These are phyloP conservation scores for Polypedilum pembai DNA, from an alignment of 1,140 invertebrate genomes.

Conservation along the genomic window DNA sequence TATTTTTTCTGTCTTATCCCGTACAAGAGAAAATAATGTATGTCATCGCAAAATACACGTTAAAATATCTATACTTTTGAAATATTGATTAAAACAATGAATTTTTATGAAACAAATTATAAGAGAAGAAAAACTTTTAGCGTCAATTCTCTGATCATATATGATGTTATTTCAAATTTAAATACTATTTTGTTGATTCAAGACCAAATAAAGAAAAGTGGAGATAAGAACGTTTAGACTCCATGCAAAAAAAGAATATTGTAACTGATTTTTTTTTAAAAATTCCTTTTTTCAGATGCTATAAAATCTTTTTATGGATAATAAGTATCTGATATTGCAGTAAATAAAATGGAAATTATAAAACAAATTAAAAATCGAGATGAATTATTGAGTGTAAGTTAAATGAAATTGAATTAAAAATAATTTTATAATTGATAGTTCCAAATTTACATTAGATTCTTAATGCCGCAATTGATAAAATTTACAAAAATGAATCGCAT, in stretches of 20 bases:
- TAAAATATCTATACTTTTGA: background rate
- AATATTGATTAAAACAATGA: background rate
- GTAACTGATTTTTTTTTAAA: background rate
- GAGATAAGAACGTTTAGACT: background rate
- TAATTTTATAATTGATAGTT: background rate
- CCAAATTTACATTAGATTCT: background rate
- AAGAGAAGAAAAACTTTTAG: background rate
- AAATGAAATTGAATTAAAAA: too few relatives aligned
- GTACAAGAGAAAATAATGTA: background rate
- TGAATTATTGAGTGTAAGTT: background rate
- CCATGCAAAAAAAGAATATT: background rate
- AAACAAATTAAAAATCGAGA: background rate
- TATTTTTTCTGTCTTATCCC: background rate
- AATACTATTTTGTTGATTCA: background rate
- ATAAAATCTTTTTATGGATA: background rate
- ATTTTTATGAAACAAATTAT: background rate
- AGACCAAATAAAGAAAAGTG: constrained; percentile 8
- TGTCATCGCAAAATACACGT: background rate
- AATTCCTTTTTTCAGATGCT: background rate
- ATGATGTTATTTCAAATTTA: constrained; percentile 13
- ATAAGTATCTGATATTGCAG: background rate
- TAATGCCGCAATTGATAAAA: constrained; percentile 7
- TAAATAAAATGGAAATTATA: background rate
- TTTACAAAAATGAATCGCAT: background rate
- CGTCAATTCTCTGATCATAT: background rate